Conservation (phyloP, 1,140 invertebrate species). For the Papilio glaucus region DNA sequence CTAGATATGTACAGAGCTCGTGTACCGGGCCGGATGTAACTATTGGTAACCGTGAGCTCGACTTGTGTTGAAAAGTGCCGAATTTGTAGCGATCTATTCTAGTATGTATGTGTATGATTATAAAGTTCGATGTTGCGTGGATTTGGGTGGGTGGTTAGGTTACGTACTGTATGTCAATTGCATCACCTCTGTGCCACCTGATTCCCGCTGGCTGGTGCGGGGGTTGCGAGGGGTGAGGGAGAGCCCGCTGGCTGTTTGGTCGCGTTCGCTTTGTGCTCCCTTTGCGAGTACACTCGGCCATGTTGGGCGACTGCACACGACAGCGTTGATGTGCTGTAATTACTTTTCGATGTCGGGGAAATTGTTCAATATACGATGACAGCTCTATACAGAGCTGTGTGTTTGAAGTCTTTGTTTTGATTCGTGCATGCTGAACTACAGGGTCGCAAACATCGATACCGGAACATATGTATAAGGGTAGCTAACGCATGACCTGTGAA, state of each 20-base stretch:
- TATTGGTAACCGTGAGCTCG: constrained; percentile 67
- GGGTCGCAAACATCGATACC: not conserved
- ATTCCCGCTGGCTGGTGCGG: constrained; percentile 53
- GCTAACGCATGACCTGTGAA: too few relatives aligned
- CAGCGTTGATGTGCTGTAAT: constrained; percentile 68
- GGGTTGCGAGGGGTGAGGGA: constrained; percentile 39
- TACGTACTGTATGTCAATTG: constrained; percentile 61
- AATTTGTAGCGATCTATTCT: constrained; percentile 47
- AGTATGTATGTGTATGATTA: constrained; percentile 48
- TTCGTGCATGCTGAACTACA: not conserved
- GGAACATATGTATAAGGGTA: not conserved
- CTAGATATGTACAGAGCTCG: constrained; percentile 55
- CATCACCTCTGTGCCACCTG: constrained; percentile 69
- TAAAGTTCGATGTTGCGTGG: constrained; percentile 55
- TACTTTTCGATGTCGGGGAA: constrained; percentile 59
- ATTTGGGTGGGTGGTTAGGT: constrained; percentile 48
- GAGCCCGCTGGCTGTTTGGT: constrained; percentile 57
- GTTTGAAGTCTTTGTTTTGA: not conserved
- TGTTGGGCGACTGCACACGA: constrained; percentile 62
- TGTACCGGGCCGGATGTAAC: constrained; percentile 69
- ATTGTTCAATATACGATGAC: constrained; percentile 49
- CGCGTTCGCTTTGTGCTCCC: constrained; percentile 65
- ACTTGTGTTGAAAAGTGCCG: constrained; percentile 39
- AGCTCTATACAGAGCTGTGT: constrained; percentile 19
- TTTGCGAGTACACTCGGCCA: constrained; percentile 56